Evolutionary conservation across 2,113 vertebrate genomes (phyloP), one percentile per base, ranked within the genome.

Genomic region (Etheostoma cragini): DNA sequence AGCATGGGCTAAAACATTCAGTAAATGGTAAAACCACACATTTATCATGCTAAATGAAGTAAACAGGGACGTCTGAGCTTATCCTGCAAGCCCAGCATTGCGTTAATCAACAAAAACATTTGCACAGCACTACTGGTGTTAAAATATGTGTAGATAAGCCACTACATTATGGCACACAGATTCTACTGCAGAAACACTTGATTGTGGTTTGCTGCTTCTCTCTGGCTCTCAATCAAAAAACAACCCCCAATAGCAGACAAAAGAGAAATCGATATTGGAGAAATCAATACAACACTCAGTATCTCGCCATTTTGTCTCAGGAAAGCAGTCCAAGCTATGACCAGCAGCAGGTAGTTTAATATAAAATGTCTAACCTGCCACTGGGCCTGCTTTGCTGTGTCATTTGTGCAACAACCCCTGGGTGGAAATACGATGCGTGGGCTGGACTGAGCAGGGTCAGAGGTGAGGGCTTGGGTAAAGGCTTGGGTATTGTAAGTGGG

Each of bases 351-450:
- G 83, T 80, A 88, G 76, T 80, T 61, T 72, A 86, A 67, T 89
- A 64, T 89, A 86, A 91, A 90, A 92, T 92, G 88, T 88, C 89
- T 79, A 88, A 82, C 69, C 78, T 85, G 58, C 78, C 49, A 84
- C 74, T 63, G 76, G 68, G 84, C 70, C 69, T 80, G 76, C 87
- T 90, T 74, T 61, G 86, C 81, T 83, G 80, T 78, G 68, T 86
- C 71, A 76, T 76, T 86, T 85, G 78, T 80, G 81, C 52, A 85
- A 60, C 72, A 81, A 76, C 89, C 84, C 71, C 49, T 83, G 83
- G 88, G 50, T 90, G 77, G 90, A 93, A 93, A 94, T 93, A 87
- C 92, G 87, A 93, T 90, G 84, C 79, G 79, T 89, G 87, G 87
- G 89, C 87, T 81, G 82, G 78, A 83, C 70, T 57, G 82, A 89